phyloP scores from a whole-genome alignment of 2,113 vertebrate species.

The Planiliza haematocheilus region DNA sequence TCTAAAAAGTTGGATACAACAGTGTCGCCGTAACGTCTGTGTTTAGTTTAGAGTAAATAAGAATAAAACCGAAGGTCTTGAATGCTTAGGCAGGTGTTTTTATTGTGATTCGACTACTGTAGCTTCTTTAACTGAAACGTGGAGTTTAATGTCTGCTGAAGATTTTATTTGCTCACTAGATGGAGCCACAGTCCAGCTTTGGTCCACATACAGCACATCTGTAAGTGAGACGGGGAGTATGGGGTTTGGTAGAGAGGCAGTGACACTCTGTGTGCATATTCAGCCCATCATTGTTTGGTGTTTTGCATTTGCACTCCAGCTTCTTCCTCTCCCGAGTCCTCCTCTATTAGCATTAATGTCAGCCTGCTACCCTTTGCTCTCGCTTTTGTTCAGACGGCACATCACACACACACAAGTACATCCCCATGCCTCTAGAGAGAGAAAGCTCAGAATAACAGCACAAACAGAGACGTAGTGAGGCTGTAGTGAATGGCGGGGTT shows the following conservation, averaged over 20 bases:
- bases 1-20: too few relatives aligned
- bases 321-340: slow-evolving; percentile 13
- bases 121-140: too few relatives aligned
- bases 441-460: slow-evolving; percentile 35
- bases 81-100: too few relatives aligned
- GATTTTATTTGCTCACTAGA: slow-evolving; percentile 61
- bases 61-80: too few relatives aligned
- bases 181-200: slow-evolving; percentile 68
- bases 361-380: not conserved
- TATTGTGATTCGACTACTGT: too few relatives aligned
- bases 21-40: too few relatives aligned
- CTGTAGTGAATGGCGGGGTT: not conserved
- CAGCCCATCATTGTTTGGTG: slow-evolving; percentile 19
- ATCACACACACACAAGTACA: slow-evolving; percentile 19
- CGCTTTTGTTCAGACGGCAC: slow-evolving; percentile 1
- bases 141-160: not conserved
- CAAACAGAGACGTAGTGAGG: slow-evolving; percentile 23
- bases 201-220: not conserved
- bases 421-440: slow-evolving; percentile 14
- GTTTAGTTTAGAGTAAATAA: too few relatives aligned
- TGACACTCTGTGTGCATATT: slow-evolving; percentile 1
- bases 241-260: too few relatives aligned
- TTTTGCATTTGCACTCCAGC: not conserved
- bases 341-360: slow-evolving; percentile 8
- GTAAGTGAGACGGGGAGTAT: not conserved